Base-by-base conservation (phyloP, 2,113 vertebrate genomes). In the Cottus gobio region DNA sequence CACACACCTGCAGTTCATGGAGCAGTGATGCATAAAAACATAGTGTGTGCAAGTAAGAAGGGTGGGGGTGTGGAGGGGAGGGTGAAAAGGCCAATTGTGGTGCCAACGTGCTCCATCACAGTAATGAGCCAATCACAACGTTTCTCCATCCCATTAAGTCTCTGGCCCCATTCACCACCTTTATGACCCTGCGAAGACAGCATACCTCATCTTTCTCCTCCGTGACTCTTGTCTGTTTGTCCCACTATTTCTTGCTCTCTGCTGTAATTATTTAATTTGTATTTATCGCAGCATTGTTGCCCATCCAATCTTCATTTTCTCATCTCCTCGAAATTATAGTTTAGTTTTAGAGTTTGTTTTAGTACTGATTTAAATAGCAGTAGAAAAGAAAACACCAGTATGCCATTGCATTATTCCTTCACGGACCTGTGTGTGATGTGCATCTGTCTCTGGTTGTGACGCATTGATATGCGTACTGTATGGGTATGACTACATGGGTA, bases 71-170 rank as follows among this genome's bases (percentile, higher is more conserved):
- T 69, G 37, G 13, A 16, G 61, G 28, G 52, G 69, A 86, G 72
- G 88, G 80, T 78, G 79, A 90, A 91, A 86, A 93, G 93, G 93
- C 91, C 91, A 93, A 89, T 83, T 79, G 85, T 77, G 50, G 83
- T 64, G 86, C 87, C 90, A 90, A 91, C 81, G 81, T 90, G 91
- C 93, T 94, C 90, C 92, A 94, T 94, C 93, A 92, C 91, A 89
- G 85, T 94, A 94, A 94, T 93, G 93, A 94, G 91, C 91, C 93
- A 94, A 93, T 94, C 92, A 91, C 84, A 91, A 89, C 74, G 82
- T 92, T 92, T 94, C 92, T 94, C 91, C 93, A 94, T 94, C 91
- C 87, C 91, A 91, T 93, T 94, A 94, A 91, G 88, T 88, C 88
- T 85, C 68, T 81, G 89, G 88, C 82, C 89, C 80, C 78, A 81